Base-by-base conservation (phyloP, 2,797 vertebrate species). In the Buphagus erythrorhynchus region DNA sequence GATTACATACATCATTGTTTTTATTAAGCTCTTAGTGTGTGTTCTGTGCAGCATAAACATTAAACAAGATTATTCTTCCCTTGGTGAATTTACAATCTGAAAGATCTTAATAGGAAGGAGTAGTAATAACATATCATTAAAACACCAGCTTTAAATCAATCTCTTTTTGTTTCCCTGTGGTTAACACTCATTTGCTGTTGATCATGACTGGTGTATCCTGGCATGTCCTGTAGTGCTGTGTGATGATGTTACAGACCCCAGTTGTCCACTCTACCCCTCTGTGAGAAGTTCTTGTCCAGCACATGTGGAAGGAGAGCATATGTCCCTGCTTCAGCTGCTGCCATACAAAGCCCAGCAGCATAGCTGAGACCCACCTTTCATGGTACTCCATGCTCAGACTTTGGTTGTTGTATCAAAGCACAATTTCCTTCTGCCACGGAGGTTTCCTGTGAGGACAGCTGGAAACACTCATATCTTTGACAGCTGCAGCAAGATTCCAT, bases 271-370 rank as follows among this genome's bases (percentile, higher is more conserved):
- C 13, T 25, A 0, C 14, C 19, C 31, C 52, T 86, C 54, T 72
- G 65, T 3, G 5, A 90, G 75, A 38, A n/a, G 85, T 43, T 75
- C 51, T 95, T 90, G 82, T 58, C 86, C 72, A 68, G 78, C 3
- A 0, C 18, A 18, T 54, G 75, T 46, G 76, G 87, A 77, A 88
- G 84, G 71, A 74, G 49, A 88, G 38, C 89, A 43, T 18, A 19
- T 90, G 85, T 57, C 65, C 54, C 28, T 84, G 48, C 51, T 77
- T 94, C 95, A 95, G 94, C 95, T 94, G 94, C 93, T 93, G 90
- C 33, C 0, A 0, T 28, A 10, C 61, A 77, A 55, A 90, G 91
- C 61, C 65, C 52, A 57, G 71, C 81, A 89, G 79, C 87, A 11
- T n/a, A 75, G 76, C 91, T 83, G 82, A 91, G 88, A 36, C 75